phyloP scores from a whole-genome alignment of 2,113 vertebrate species.

The Acanthochromis polyacanthus region DNA sequence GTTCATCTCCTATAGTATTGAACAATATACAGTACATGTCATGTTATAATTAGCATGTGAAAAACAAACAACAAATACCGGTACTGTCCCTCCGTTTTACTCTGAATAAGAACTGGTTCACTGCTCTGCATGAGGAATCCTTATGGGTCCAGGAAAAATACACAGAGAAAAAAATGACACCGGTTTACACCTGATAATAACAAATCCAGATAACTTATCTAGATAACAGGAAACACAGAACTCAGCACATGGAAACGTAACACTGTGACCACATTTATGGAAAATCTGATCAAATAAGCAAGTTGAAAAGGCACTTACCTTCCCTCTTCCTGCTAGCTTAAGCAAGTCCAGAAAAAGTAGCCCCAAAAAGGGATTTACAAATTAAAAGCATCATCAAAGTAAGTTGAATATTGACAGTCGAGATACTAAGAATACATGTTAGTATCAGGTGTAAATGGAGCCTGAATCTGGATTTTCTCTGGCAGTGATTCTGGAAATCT shows the following conservation, averaged over 20 bases:
- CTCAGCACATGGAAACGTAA: not conserved
- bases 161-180: conserved; percentile 12
- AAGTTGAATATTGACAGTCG: not conserved
- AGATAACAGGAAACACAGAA: not conserved
- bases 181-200: not conserved
- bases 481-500: not conserved
- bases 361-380: not conserved
- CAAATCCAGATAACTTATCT: too few species aligned
- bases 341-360: not conserved
- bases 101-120: conserved; percentile 46
- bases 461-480: conserved; percentile 5
- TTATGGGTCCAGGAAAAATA: conserved; percentile 34
- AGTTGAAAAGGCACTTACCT: too few species aligned
- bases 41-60: conserved; percentile 72
- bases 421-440: not conserved
- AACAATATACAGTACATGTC: conserved; percentile 79
- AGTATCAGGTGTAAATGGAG: not conserved
- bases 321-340: not conserved
- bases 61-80: conserved; percentile 62
- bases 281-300: too few species aligned
- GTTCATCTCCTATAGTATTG: conserved; percentile 65
- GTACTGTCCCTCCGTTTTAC: conserved; percentile 54
- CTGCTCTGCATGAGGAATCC: conserved; percentile 46
- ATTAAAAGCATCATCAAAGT: not conserved
- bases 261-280: too few species aligned